Conservation (phyloP, 2,797 vertebrate species). For the Ptychobarbus kaznakovi region DNA sequence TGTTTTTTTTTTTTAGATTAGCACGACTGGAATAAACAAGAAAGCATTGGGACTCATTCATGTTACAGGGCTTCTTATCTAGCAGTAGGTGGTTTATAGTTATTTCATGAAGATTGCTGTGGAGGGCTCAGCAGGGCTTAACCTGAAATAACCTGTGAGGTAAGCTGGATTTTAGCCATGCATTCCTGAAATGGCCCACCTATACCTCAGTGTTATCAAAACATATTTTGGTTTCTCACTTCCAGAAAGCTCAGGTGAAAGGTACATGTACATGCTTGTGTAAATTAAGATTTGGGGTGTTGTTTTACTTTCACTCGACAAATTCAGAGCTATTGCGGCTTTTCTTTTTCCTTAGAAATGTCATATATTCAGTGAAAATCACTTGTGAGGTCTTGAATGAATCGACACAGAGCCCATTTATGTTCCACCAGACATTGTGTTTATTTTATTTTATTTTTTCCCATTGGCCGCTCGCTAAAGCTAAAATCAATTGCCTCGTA, state of each 20-base stretch:
- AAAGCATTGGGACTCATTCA: slow-evolving; percentile 36
- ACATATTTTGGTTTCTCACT: slow-evolving; percentile 28
- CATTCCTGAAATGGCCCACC: slow-evolving; percentile 51
- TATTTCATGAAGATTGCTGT: slow-evolving; percentile 57
- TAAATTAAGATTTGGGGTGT: not conserved
- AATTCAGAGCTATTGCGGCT: not conserved
- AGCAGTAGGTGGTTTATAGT: slow-evolving; percentile 54
- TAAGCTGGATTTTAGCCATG: slow-evolving; percentile 55
- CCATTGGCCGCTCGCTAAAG: slow-evolving; percentile 6
- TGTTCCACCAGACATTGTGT: slow-evolving; percentile 1
- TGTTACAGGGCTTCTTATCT: slow-evolving; percentile 58
- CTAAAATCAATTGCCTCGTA: slow-evolving; percentile 26
- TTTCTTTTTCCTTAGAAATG: not conserved
- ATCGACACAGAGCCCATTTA: not conserved
- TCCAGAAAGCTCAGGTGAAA: not conserved
- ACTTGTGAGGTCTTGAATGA: slow-evolving; percentile 21
- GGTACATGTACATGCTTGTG: not conserved
- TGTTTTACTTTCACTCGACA: not conserved
- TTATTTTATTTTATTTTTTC: not conserved
- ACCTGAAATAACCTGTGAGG: slow-evolving; percentile 57
- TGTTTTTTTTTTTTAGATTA: slow-evolving; percentile 36
- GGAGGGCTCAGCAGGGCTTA: slow-evolving; percentile 59
- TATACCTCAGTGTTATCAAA: slow-evolving; percentile 35
- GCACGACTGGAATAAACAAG: slow-evolving; percentile 3
- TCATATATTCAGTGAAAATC: slow-evolving; percentile 1